Base-by-base conservation (phyloP, 2,888 invertebrate species). In the Cryptocephalus moraei region DNA sequence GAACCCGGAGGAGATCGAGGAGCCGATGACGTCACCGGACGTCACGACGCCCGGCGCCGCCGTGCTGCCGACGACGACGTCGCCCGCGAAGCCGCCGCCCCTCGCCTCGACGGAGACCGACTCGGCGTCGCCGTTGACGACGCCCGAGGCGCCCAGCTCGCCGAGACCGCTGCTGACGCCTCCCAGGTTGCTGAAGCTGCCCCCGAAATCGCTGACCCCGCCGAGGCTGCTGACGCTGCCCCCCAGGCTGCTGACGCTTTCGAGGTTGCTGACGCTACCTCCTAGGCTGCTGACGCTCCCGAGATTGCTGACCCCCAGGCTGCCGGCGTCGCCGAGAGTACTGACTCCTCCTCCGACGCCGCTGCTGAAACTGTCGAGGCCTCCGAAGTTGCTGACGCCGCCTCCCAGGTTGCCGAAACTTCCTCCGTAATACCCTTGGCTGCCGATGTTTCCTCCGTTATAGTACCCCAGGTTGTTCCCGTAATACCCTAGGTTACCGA, bases 41-140 rank as follows among this genome's bases (percentile, higher is more conserved):
- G 22, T 22, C 22, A 6, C 22, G 22, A 22, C 22, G 8, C 36
- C 6, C n/a, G 2, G 11, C 13, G 38, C 39, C 14, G 32, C 9
- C 4, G 39, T 12, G n/a, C 33, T 36, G 32, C 38, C 22, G n/a
- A 32, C 22, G 11, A 41, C 11, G 9, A 31, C n/a, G 31, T 4
- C 31, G 32, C 38, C 43, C 10, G 43, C 36, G 32, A 6, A 14
- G 14, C 36, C 44, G 2, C 9, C 48, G 33, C 32, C 45, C 13
- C 47, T 49, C 8, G 43, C 47, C 39, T 52, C 50, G n/a, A 52
- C 54, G 40, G 49, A 43, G 32, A 52, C 32, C 1, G 54, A 52
- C 31, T 54, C 52, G 4, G 46, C 48, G 31, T 52, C 52, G 33
- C 13, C 32, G 44, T 40, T 48, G 1, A 50, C 41, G 13, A 43